phyloP scores from a whole-genome alignment of 1,140 invertebrate species.

The Drosophila kurseongensis region DNA sequence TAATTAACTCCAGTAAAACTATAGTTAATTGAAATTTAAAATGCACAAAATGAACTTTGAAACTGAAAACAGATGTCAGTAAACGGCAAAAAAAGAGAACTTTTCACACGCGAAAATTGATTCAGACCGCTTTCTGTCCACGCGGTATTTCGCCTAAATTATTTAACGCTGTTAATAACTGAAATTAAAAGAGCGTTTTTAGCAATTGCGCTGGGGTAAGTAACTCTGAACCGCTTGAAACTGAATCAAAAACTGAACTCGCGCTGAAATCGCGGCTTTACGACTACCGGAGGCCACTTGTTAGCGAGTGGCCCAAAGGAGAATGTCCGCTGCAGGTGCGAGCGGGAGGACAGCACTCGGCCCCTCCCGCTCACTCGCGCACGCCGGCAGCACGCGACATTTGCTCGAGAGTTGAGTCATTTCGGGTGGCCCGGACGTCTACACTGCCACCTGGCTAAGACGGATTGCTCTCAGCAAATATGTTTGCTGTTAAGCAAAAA shows the following conservation, averaged over 20 bases:
- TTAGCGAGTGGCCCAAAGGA: conserved; percentile 64
- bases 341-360: conserved; percentile 9
- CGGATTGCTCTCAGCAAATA: not conserved
- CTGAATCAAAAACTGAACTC: conserved; percentile 67
- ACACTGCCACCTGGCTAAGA: not conserved
- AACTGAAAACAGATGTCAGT: conserved; percentile 6
- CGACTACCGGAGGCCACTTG: conserved; percentile 60
- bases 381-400: conserved; percentile 61
- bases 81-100: not conserved
- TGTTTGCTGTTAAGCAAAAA: too few relatives aligned
- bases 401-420: conserved; percentile 39
- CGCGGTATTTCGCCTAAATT: conserved; percentile 12
- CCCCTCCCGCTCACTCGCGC: conserved; percentile 3
- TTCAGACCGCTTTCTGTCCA: not conserved
- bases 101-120: conserved; percentile 18
- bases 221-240: conserved; percentile 57
- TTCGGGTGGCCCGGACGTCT: conserved; percentile 20
- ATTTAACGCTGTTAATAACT: conserved; percentile 15
- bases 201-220: conserved; percentile 14
- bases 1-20: conserved; percentile 1
- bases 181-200: conserved; percentile 30
- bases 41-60: not conserved
- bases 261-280: conserved; percentile 30
- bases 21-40: not conserved
- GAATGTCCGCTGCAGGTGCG: conserved; percentile 34